Base-by-base conservation (phyloP, 2,888 invertebrate genomes). In the Apoda limacodes region DNA sequence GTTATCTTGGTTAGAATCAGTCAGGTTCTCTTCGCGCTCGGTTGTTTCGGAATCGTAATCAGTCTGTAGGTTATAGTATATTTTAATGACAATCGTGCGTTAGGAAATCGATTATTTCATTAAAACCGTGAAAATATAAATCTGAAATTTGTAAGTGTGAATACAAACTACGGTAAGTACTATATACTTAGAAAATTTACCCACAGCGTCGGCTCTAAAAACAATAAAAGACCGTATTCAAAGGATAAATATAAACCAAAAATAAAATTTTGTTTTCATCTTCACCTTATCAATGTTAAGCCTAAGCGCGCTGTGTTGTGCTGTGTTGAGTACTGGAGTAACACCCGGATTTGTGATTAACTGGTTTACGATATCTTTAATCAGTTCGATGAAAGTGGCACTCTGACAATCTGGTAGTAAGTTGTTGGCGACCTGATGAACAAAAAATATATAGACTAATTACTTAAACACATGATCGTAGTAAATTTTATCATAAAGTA, bases 321-420 rank as follows among this genome's bases (percentile, higher is more conserved):
- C 55, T 2, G 65, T 57, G 40, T 71, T 71, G 35, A 85, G 75
- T 11, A 86, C 83, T 3, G 90, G 90, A 44, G 89, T 82, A 48
- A 83, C 83, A 28, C 85, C 86, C 3, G 95, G 94, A 68, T 92
- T 88, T 46, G 88, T 84, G 51, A 88, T 87, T 41, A 96, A 84
- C 70, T 94, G 92, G 24, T 85, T 83, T 34, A 95, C 90, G 41
- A 96, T 89, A 55, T 95, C 93, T 48, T 90, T 88, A 42, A 95
- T 87, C 60, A 95, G 87, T 51, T 92, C 92, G 43, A 89, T 87
- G 56, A 97, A 90, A 6, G 88, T 84, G 13, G 85, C 86, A 42
- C 89, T 87, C 61, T 93, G 93, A 52, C 86, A 86, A 52, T 88
- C 88, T 1, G 90, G 88, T 10, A 93, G 76, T 13, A 93, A 69